These are phyloP conservation scores for Capitulum mitella DNA, from an alignment of 2,888 invertebrate species.

Conservation along the genomic window DNA sequence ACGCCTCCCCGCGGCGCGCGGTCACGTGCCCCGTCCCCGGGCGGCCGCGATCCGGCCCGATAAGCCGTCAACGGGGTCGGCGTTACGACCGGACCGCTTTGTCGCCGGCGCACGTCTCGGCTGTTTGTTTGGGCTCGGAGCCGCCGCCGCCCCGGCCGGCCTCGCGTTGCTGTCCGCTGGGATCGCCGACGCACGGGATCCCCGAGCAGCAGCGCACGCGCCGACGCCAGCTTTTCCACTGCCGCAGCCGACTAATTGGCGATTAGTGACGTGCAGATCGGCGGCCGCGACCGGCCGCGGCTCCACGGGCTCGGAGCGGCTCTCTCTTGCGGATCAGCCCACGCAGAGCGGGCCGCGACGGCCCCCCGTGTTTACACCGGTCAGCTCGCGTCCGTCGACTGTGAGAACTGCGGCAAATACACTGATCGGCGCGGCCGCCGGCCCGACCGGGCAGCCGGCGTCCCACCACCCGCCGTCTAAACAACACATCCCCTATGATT, in stretches of 20 bases:
- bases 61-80: not conserved
- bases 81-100: not conserved
- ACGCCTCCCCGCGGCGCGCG: not conserved
- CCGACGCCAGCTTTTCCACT: no score
- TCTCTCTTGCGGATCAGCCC: no score
- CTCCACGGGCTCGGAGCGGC: not conserved
- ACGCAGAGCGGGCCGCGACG: no score
- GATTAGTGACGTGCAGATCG: not conserved
- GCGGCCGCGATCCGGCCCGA: not conserved
- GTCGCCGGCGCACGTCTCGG: not conserved
- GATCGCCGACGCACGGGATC: no score
- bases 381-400: not conserved
- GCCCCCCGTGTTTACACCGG: not conserved
- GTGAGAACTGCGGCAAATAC: not conserved
- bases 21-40: not conserved
- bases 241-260: not conserved
- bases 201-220: no score
- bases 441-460: not conserved
- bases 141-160: not conserved
- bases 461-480: not conserved
- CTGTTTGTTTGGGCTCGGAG: not conserved
- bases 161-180: not conserved
- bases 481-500: conserved; percentile 16
- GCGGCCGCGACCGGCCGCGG: not conserved
- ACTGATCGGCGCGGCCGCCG: not conserved